Conservation (phyloP, 2,113 vertebrate species). For the Bujurquina vittata region DNA sequence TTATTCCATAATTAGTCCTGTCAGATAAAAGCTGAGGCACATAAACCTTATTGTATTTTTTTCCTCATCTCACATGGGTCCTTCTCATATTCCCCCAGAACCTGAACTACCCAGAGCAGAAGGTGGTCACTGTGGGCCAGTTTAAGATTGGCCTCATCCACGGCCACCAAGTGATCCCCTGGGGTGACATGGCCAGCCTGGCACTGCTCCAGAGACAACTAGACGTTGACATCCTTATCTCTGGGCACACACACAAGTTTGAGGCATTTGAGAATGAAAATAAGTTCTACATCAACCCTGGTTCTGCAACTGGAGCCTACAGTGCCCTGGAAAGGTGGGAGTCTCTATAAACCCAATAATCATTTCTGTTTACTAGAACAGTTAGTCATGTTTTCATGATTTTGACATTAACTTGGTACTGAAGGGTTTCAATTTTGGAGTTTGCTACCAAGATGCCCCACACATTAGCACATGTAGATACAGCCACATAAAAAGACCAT, state of each 20-base stretch:
- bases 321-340: slow-evolving; percentile 93
- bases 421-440: too few relatives aligned
- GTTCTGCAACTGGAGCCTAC: slow-evolving; percentile 98
- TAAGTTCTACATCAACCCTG: slow-evolving; percentile 99
- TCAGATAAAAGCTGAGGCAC: neutral
- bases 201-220: slow-evolving; percentile 95
- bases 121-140: slow-evolving; percentile 98
- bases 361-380: neutral
- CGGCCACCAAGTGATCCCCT: slow-evolving; percentile 97
- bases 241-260: slow-evolving; percentile 99
- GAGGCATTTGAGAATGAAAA: slow-evolving; percentile 99
- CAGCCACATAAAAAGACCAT: too few relatives aligned
- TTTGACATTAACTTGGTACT: neutral
- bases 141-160: slow-evolving; percentile 99
- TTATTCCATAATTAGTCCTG: neutral
- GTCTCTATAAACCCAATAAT: neutral
- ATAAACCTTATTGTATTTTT: neutral
- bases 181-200: slow-evolving; percentile 98
- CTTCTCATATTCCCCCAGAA: slow-evolving; percentile 80
- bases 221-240: slow-evolving; percentile 99
- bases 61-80: neutral
- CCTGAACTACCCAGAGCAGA: slow-evolving; percentile 98
- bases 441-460: too few relatives aligned
- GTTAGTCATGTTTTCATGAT: neutral
- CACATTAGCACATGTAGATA: too few relatives aligned